Evolutionary conservation across 2,888 invertebrate genomes (phyloP), one percentile per base, ranked within the genome.

Genomic region (Drosophila gaucha): DNA sequence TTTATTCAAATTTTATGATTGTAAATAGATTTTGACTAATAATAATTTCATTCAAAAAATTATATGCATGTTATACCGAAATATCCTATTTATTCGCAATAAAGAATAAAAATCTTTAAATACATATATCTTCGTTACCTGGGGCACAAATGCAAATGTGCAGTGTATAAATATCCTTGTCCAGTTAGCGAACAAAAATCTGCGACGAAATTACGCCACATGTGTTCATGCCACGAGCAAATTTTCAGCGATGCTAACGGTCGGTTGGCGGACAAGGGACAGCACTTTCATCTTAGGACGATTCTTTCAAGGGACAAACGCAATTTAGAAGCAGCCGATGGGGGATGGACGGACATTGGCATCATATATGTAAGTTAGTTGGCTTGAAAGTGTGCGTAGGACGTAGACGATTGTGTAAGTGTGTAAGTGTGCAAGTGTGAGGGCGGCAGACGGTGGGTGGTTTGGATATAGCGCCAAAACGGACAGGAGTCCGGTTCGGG

Each of bases 151-250:
- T 6, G 8, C 1, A 26, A 0, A 1, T 6, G 38, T 12, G 51
- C 67, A 78, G 85, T 85, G 89, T 70, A 86, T 22, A 55, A 86
- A 75, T 87, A 82, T 82, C 59, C 82, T 83, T 89, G 88, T 80
- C 88, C 89, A 83, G 88, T 82, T 88, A 80, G 85, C 72, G 88
- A 80, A 80, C 80, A 72, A 86, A 84, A 88, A 86, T 84, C 85
- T 88, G 87, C 88, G 82, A 89, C 87, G 85, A 88, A 89, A 88
- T 88, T 84, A 85, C 89, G 82, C 89, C 89, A 88, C 89, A 87
- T 89, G 88, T 88, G 89, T 79, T 85, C 85, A 78, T 84, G 89
- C 87, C 87, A 88, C 75, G 85, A 86, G 87, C 85, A 88, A 85
- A 80, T 86, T 89, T 80, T 82, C 75, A 89, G 88, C 89, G 86